Evolutionary conservation across 2,888 invertebrate genomes (phyloP), one percentile per base, ranked within the genome.

Genomic region (Caenorhabditis panamensis): DNA sequence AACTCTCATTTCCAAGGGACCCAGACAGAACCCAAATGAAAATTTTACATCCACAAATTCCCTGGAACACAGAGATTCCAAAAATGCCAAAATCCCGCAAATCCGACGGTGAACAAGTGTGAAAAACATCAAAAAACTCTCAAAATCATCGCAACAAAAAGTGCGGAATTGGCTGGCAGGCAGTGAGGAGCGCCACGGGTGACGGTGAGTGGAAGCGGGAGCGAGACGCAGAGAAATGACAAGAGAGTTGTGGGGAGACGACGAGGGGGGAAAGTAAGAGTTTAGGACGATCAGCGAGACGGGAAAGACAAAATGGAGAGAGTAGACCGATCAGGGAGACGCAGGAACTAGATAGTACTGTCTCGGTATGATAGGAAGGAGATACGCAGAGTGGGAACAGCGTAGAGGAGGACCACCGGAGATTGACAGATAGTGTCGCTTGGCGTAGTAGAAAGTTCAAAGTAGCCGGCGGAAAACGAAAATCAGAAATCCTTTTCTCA

Each of bases 81-180:
- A 61, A 61, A 62, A 69, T 28, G 3, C 9, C 0, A 53, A 41
- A 41, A 28, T 53, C 18, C 0, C 5, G 8, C 13, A 18, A 24
- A 56, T 49, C 28, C 24, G 49, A 24, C 22, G 16, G 37, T 18
- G 13, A 26, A 24, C 18, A 31, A 18, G 6, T 5, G 61, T 61
- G 28, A 41, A 59, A 73, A 59, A 36, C 5, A 22, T 16, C 5
- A 51, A 73, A 73, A 64, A 37, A 4, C n/a, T 18, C 59, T 59
- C 26, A 37, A 73, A 72, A n/a, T n/a, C n/a, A 66, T 56, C 49
- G 59, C 59, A 73, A 59, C 58, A 64, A 49, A 53, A 61, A 66
- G 51, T 59, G 58, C 66, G 56, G 41, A 56, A 54, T 37, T n/a
- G 62, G 24, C 31, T 41, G 28, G 36, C 58, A 49, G 22, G 22